Base-by-base conservation (phyloP, 2,888 invertebrate genomes). In the Chrysolina americana region DNA sequence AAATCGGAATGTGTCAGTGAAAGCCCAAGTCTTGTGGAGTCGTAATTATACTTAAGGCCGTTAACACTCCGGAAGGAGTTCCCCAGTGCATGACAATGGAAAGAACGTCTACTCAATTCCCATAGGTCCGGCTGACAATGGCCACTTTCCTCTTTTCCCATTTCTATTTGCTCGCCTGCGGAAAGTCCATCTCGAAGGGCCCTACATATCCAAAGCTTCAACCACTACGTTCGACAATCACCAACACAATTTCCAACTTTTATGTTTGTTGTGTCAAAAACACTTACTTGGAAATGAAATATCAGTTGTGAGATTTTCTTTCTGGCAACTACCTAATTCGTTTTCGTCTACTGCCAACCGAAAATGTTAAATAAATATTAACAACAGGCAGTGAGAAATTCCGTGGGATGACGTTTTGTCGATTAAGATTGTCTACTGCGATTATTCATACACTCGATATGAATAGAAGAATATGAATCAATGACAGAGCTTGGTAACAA, bases 81-180 rank as follows among this genome's bases (percentile, higher is more conserved):
- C 77, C 73, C 75, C 36, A 65, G 73, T 65, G 73, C 69, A 75
- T 77, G 59, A 71, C 73, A 74, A 73, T 71, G 63, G 73, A 69
- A 69, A 36, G 59, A 66, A 68, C 50, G 59, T 41, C 21, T 23
- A 41, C 77, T 69, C 79, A 79, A 80, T 81, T 80, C 81, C 80
- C 81, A 68, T 70, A 78, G 70, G 81, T 79, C 80, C 80, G 74
- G 73, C 74, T 65, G 74, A 78, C 77, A 76, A 78, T 77, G 73
- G 78, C 76, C 75, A 73, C 78, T 81, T 80, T 80, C 76, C 79
- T 75, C 79, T 79, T 78, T 77, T 79, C 80, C 79, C 79, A 78
- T 81, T 81, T 81, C 80, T 78, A 80, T 79, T 81, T 76, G 53
- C 53, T 21, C 53, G 53, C 53, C 56, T 65, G 63, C 70, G 70